Percentiles rank a stretch among this genome's conserved stretches.
Evolutionary conservation across 2,888 invertebrate genomes (phyloP).

Genomic region (Drosophila planitibia): DNA sequence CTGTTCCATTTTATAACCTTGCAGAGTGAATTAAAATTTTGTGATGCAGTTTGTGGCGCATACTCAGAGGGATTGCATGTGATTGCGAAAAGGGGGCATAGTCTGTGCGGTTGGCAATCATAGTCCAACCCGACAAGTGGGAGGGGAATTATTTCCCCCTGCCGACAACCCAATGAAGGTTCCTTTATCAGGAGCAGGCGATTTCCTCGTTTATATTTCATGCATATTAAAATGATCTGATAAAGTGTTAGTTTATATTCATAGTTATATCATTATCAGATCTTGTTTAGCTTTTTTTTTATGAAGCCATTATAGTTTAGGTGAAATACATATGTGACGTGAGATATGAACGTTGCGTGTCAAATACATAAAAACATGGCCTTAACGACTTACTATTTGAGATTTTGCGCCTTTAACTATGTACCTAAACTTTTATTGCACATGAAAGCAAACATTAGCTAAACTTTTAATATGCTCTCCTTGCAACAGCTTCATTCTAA

Average conservation of each 20-base stretch:
- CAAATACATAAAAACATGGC: background rate
- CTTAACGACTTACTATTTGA: background rate
- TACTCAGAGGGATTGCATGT: background rate
- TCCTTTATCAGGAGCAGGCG: background rate
- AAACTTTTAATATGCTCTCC: background rate
- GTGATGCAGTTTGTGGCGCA: background rate
- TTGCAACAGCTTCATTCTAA: background rate
- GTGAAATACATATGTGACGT: background rate
- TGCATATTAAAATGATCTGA: background rate
- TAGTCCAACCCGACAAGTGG: background rate
- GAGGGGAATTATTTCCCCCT: background rate
- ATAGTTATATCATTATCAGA: background rate
- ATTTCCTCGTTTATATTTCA: background rate
- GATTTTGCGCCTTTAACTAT: background rate
- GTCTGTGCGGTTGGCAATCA: background rate
- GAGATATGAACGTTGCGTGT: background rate
- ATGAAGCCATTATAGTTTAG: background rate
- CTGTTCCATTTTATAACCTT: background rate
- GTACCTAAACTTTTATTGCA: background rate
- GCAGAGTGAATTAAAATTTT: background rate
- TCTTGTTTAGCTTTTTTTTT: background rate
- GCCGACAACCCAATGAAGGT: background rate
- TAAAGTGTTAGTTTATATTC: constrained; percentile 1
- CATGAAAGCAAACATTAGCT: background rate
- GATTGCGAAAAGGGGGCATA: background rate